Percentiles rank a stretch among this genome's conserved stretches.
These are phyloP conservation scores for Subacronicta megacephala DNA, from an alignment of 2,888 invertebrate species.

Conservation along the genomic window DNA sequence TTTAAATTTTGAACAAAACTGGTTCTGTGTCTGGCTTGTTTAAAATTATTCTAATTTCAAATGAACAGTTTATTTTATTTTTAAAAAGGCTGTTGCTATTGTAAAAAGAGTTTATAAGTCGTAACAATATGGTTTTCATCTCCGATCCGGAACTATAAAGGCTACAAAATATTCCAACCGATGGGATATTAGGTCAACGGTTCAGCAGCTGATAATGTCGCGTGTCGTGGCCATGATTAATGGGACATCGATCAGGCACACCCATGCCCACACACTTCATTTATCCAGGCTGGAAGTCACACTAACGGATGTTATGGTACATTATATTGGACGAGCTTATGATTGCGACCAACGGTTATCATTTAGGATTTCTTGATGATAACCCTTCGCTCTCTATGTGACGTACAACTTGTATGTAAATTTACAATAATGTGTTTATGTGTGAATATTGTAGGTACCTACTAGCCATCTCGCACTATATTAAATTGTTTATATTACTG, in stretches of 20 bases:
- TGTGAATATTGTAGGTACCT: too few species aligned
- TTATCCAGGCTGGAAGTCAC: slow-evolving; percentile 34
- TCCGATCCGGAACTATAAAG: neutral
- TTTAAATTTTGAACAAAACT: neutral
- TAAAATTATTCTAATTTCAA: neutral
- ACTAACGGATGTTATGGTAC: slow-evolving; percentile 8
- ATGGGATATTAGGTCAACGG: slow-evolving; percentile 19
- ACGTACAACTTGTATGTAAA: too few species aligned
- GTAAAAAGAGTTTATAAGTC: neutral
- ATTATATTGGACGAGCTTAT: slow-evolving; percentile 25
- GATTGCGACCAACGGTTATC: too few species aligned
- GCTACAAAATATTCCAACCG: slow-evolving; percentile 12
- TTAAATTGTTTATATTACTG: too few species aligned
- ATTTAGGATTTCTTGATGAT: too few species aligned
- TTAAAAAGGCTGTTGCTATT: neutral
- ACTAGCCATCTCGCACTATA: too few species aligned
- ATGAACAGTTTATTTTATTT: neutral
- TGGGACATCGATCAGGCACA: slow-evolving; percentile 43
- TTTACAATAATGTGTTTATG: too few species aligned
- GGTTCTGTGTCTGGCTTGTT: neutral
- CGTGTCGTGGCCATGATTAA: slow-evolving; percentile 45
- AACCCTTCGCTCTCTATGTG: too few species aligned
- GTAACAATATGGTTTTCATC: neutral
- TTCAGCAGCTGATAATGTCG: slow-evolving; percentile 25
- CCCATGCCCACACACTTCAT: slow-evolving; percentile 51